Percentiles rank a stretch among this genome's conserved stretches.
phyloP scores from a whole-genome alignment of 2,888 invertebrate species.

The Andrena dorsata region DNA sequence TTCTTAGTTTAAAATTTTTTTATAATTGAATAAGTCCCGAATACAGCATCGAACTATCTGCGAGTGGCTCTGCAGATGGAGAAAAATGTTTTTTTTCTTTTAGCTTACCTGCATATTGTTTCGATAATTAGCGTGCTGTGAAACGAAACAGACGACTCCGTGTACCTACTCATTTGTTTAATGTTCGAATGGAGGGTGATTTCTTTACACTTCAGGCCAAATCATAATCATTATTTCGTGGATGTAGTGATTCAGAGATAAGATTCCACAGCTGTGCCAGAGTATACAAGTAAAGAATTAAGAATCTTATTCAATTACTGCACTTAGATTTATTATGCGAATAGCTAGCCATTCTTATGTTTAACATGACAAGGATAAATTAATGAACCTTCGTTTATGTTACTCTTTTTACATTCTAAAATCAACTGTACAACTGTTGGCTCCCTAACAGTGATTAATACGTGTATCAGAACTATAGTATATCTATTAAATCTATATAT shows the following conservation, averaged over 20 bases:
- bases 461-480: constrained; percentile 57
- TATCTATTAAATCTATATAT: constrained; percentile 64
- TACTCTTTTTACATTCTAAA: constrained; percentile 66
- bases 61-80: no score
- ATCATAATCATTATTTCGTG: neutral
- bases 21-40: no score
- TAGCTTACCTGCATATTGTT: no score
- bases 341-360: constrained; percentile 56
- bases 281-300: constrained; percentile 36
- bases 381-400: constrained; percentile 65
- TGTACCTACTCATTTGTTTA: no score
- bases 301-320: constrained; percentile 48
- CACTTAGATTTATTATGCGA: constrained; percentile 59
- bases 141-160: no score
- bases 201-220: neutral
- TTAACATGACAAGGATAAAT: constrained; percentile 65
- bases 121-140: no score
- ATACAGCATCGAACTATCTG: no score
- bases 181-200: neutral
- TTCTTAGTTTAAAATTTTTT: no score
- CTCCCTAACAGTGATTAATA: constrained; percentile 61
- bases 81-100: neutral
- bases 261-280: constrained; percentile 16
- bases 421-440: constrained; percentile 66
- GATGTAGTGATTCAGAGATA: neutral